These are phyloP conservation scores for Apotomis turbidana DNA, from an alignment of 2,888 invertebrate species.

Conservation along the genomic window DNA sequence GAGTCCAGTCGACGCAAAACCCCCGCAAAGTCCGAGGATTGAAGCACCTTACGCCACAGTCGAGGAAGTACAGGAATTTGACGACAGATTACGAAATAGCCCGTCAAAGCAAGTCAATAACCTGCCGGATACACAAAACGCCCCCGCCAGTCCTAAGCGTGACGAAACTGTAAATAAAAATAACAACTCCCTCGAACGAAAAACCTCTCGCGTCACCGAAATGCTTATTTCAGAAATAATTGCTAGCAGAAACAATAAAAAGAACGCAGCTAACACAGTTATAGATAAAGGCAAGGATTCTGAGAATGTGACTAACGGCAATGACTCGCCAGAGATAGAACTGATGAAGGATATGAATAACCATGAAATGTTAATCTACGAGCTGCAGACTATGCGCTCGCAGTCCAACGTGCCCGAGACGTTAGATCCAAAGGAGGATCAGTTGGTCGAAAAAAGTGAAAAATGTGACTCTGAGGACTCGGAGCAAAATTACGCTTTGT, in stretches of 20 bases:
- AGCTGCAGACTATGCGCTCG: slow-evolving; percentile 87
- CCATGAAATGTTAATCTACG: slow-evolving; percentile 88
- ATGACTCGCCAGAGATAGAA: slow-evolving; percentile 63
- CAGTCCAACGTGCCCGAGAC: slow-evolving; percentile 70
- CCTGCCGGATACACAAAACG: slow-evolving; percentile 52
- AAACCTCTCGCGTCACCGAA: slow-evolving; percentile 79
- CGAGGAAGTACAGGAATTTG: slow-evolving; percentile 74
- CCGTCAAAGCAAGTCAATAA: slow-evolving; percentile 65
- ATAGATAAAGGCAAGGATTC: slow-evolving; percentile 78
- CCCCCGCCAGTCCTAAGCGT: slow-evolving; percentile 54
- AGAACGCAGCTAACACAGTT: slow-evolving; percentile 73
- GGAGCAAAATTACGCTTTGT: slow-evolving; percentile 72
- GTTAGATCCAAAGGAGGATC: slow-evolving; percentile 54
- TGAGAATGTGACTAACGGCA: slow-evolving; percentile 61
- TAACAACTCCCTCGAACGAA: slow-evolving; percentile 75
- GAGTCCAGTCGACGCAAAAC: slow-evolving; percentile 75
- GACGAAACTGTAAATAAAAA: slow-evolving; percentile 66
- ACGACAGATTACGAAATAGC: slow-evolving; percentile 73
- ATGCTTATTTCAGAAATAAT: slow-evolving; percentile 81
- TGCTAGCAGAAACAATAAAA: slow-evolving; percentile 78
- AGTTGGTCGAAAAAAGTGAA: slow-evolving; percentile 58
- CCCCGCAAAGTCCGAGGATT: slow-evolving; percentile 58
- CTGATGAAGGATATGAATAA: slow-evolving; percentile 81
- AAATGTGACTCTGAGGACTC: slow-evolving; percentile 74
- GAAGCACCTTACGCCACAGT: slow-evolving; percentile 79